phyloP scores from a whole-genome alignment of 2,113 vertebrate genomes.

The Montifringilla adamsi region DNA sequence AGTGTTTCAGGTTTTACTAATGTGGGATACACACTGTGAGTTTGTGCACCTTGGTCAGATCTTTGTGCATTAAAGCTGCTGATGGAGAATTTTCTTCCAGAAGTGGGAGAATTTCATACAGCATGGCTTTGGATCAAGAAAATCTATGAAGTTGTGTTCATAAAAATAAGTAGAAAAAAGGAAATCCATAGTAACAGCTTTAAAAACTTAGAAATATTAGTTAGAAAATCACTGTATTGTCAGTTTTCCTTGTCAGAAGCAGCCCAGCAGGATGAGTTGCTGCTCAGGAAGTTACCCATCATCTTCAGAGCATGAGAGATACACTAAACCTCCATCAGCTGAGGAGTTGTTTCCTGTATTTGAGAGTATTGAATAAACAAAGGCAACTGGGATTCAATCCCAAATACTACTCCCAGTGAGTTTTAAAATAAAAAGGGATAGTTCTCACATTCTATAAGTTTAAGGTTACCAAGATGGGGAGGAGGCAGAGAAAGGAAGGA shows the following conservation, averaged over 20 bases:
- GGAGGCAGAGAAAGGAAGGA: not conserved
- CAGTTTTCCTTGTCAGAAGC: not conserved
- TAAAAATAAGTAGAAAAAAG: not conserved
- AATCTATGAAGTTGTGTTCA: not conserved
- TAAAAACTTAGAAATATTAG: not conserved
- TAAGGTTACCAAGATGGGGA: not conserved
- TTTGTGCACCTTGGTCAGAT: not conserved
- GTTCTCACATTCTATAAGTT: not conserved
- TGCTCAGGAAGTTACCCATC: not conserved
- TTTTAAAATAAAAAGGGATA: not conserved
- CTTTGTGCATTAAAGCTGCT: not conserved
- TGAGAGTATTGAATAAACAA: not conserved
- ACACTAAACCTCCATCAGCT: not conserved
- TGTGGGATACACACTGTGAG: fast-evolving
- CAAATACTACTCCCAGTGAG: not conserved
- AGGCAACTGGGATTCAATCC: slow-evolving; percentile 1
- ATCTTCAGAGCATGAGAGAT: not conserved
- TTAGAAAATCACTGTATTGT: not conserved
- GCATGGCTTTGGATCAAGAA: not conserved
- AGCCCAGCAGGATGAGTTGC: not conserved
- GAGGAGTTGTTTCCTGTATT: slow-evolving; percentile 26
- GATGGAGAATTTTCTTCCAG: not conserved
- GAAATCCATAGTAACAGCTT: not conserved
- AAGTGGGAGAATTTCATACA: not conserved
- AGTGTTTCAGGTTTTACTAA: not conserved